Evolutionary conservation across 1,140 invertebrate species (phyloP).

Genomic region (Goniozus legneri): DNA sequence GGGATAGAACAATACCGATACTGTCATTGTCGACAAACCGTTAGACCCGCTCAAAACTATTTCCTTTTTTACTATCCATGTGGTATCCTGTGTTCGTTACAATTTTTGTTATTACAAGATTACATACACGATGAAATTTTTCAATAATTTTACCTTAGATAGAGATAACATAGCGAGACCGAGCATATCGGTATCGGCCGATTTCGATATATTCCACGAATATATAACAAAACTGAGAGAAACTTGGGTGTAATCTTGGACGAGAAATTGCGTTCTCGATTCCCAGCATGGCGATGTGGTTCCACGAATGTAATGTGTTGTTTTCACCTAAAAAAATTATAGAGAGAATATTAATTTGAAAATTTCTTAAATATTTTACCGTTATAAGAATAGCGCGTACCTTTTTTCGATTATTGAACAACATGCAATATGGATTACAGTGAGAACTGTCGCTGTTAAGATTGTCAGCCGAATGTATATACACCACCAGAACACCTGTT

Average conservation of each 20-base stretch:
- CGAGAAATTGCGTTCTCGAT: constrained; percentile 55
- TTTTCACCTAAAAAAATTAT: constrained; percentile 50
- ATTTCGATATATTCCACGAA: constrained; percentile 46
- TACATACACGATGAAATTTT: background rate
- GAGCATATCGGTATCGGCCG: constrained; percentile 47
- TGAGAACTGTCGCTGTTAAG: constrained; percentile 50
- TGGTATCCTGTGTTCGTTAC: constrained; percentile 21
- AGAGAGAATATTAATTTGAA: constrained; percentile 2
- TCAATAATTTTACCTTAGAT: no score
- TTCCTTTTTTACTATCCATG: constrained; percentile 39
- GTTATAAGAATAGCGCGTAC: constrained; percentile 35
- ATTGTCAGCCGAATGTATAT: constrained; percentile 56
- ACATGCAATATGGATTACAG: constrained; percentile 59
- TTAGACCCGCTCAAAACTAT: constrained; percentile 37
- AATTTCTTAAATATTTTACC: constrained; percentile 1
- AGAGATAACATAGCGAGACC: constrained; percentile 44
- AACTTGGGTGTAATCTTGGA: constrained; percentile 55
- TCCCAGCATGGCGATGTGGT: constrained; percentile 57
- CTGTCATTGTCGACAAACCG: constrained; percentile 48
- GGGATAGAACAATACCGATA: constrained; percentile 56
- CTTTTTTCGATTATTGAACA: constrained; percentile 58
- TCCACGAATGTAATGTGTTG: constrained; percentile 54
- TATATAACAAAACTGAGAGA: constrained; percentile 49
- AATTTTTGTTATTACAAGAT: background rate
- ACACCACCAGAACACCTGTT: constrained; percentile 56